A percentile compares a stretch with the other conserved stretches of the same genome.
These are phyloP conservation scores for Troglohyphantes excavatus DNA, from an alignment of 2,888 invertebrate species.

Conservation along the genomic window DNA sequence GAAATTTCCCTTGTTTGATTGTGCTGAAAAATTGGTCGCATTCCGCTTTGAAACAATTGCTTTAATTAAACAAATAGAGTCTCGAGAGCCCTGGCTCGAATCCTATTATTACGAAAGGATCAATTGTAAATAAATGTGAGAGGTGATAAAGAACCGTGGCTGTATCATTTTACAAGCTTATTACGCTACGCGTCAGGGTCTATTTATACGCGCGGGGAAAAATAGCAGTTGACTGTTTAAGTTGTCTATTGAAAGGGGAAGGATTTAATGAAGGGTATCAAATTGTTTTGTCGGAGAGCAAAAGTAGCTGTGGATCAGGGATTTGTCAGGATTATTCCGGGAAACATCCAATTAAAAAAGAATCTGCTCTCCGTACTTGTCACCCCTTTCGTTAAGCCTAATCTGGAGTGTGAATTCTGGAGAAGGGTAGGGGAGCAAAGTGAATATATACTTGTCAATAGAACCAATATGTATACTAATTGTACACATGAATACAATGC, in stretches of 20 bases:
- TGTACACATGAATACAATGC: too few relatives aligned
- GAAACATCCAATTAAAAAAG: constrained; percentile 72
- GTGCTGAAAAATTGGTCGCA: constrained; percentile 58
- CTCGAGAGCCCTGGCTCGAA: constrained; percentile 55
- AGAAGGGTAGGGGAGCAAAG: not conserved
- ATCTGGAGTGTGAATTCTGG: constrained; percentile 43
- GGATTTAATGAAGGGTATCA: constrained; percentile 64
- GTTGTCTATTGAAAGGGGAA: constrained; percentile 44
- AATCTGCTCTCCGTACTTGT: constrained; percentile 26
- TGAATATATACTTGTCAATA: too few relatives aligned
- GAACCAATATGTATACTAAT: too few relatives aligned
- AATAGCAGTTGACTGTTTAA: constrained; percentile 64
- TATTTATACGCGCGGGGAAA: constrained; percentile 43
- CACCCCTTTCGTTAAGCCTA: constrained; percentile 34
- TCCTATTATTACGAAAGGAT: constrained; percentile 69
- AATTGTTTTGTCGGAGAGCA: constrained; percentile 64
- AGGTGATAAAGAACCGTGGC: constrained; percentile 33
- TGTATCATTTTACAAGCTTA: constrained; percentile 71
- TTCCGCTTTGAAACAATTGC: constrained; percentile 71
- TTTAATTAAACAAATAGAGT: constrained; percentile 77
- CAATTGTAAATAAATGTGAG: constrained; percentile 63
- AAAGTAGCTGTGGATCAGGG: constrained; percentile 36
- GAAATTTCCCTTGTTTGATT: constrained; percentile 53
- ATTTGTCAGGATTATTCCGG: constrained; percentile 39
- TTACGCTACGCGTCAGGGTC: constrained; percentile 1